These are phyloP conservation scores for Dasyornis broadbenti DNA, from an alignment of 2,113 vertebrate species.

Conservation along the genomic window DNA sequence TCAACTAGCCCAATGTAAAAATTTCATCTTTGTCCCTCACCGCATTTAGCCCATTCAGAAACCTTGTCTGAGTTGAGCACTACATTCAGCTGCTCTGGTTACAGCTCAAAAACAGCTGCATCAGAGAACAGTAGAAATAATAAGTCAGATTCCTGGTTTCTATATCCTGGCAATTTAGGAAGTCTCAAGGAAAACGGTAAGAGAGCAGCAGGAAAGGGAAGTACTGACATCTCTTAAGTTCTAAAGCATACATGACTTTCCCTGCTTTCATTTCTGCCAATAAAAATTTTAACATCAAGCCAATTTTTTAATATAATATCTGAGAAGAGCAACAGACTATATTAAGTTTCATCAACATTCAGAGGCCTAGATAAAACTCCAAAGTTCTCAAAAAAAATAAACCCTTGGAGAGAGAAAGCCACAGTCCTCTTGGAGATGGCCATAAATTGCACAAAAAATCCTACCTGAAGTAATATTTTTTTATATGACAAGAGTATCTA, in stretches of 20 bases:
- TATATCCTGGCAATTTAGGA: neutral
- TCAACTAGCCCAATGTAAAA: neutral
- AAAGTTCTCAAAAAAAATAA: neutral
- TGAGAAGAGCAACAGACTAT: neutral
- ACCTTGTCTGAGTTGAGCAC: neutral
- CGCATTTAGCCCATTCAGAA: neutral
- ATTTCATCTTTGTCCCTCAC: neutral
- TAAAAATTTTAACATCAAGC: neutral
- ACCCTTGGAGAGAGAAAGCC: neutral
- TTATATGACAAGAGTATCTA: neutral
- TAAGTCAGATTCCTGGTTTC: neutral
- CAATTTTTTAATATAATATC: neutral
- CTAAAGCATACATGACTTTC: neutral
- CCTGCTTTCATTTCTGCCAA: neutral
- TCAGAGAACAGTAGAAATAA: neutral
- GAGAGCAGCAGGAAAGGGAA: neutral
- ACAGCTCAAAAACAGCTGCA: neutral
- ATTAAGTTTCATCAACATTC: neutral
- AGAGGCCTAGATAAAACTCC: neutral
- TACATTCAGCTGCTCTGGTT: neutral
- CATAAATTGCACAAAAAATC: neutral
- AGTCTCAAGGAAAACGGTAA: neutral
- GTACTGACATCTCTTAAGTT: neutral
- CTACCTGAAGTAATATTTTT: neutral
- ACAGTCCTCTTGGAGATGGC: neutral